Evolutionary conservation across 2,797 vertebrate genomes (phyloP).

Genomic region (Catostomus latipinnis): DNA sequence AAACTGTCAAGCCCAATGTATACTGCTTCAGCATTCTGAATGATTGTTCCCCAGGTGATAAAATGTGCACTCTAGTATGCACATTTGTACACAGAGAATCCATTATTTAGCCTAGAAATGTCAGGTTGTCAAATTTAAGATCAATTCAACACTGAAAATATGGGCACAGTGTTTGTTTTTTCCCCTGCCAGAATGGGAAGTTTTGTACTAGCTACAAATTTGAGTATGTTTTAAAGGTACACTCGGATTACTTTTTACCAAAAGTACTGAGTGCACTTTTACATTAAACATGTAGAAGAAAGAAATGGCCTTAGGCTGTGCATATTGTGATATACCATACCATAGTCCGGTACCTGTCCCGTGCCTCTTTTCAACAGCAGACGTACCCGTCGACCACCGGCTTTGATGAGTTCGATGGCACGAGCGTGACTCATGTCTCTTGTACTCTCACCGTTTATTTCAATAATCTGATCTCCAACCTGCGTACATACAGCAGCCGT

Average conservation of each 20-base stretch:
- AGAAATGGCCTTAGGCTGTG: no score
- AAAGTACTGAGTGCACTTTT: no score
- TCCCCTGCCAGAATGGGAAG: no score
- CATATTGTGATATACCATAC: slow-evolving; percentile 78
- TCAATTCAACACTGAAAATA: not conserved
- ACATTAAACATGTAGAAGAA: not conserved
- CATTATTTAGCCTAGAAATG: not conserved
- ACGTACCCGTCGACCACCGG: slow-evolving; percentile 92
- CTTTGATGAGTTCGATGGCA: slow-evolving; percentile 99
- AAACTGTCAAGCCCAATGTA: not conserved
- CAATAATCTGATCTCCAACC: slow-evolving; percentile 99
- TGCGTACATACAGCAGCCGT: slow-evolving; percentile 62
- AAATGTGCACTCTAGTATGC: not conserved
- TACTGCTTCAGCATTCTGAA: not conserved
- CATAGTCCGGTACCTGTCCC: slow-evolving; percentile 98
- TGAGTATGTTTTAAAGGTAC: not conserved
- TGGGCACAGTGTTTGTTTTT: not conserved
- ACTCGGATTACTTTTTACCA: no score
- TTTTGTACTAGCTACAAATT: not conserved
- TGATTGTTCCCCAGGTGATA: not conserved
- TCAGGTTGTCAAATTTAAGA: not conserved
- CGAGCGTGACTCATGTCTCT: slow-evolving; percentile 98
- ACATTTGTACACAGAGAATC: not conserved
- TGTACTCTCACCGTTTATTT: slow-evolving; percentile 99
- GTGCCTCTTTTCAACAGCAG: slow-evolving; percentile 97